Evolutionary conservation across 1,140 invertebrate genomes (phyloP), one percentile per base, ranked within the genome.

Genomic region (Theocolax elegans): DNA sequence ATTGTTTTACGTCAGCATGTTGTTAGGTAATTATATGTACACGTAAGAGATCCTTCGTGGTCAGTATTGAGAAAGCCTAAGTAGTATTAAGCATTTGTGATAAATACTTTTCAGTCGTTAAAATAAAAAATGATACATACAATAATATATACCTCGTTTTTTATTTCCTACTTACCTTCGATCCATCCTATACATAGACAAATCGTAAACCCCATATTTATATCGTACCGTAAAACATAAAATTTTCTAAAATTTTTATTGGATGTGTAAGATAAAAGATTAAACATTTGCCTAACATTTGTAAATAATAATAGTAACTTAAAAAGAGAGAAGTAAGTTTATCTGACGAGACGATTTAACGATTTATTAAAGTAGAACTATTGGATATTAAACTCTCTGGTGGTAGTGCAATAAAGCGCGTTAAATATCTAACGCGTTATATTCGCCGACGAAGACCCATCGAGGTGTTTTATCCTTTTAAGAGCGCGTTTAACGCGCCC

Each of bases 401-500:
- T 3, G 23, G 31, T 31, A 51, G n/a, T n/a, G 62, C 35, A 29
- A 59, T 59, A 62, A 62, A 46, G 10, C 7, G 4, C 51, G 29
- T 35, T 31, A 40, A 58, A 56, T 71, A 56, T 64, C 38, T 29
- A 64, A 53, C 23, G 17, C 31, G 27, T 44, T 42, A 46, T 56
- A 63, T 64, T 38, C 58, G 21, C 4, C 40, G 23, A 12, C n/a
- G 49, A 69, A 63, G 49, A 69, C 38, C 49, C 74, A 71, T 76
- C 70, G 72, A 74, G 74, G 71, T 74, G 78, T 77, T 80, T 81
- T 78, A 80, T 77, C 79, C 78, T 81, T 83, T 83, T 79, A 82
- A 83, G 80, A 79, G 81, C 27, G 77, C 79, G 77, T 80, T 83
- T 81, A 82, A 79, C 77, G 80, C 76, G 74, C 72, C 73, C 77